Base-by-base conservation (phyloP, 2,113 vertebrate genomes). In the Leuciscus idus region DNA sequence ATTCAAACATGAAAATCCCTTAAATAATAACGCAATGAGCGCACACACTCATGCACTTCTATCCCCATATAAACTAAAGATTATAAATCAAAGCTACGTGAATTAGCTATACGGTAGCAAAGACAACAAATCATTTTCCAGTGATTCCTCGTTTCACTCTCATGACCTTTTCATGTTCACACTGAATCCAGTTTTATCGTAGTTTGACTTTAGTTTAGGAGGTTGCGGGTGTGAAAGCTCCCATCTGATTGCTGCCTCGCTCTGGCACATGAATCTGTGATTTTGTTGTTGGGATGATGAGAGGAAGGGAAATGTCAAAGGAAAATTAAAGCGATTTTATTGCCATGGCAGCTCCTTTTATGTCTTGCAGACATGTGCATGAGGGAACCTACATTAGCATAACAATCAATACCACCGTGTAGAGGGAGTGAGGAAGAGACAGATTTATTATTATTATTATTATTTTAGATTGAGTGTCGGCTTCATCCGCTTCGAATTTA, bases 301-400 rank as follows among this genome's bases (percentile, higher is more conserved):
- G 64, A 57, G 75, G 33, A 70, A 70, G 50, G 19, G 83, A 77
- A 77, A 76, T 84, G 83, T 84, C 43, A 76, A 55, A 50, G 83
- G 39, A 76, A 84, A 84, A 85, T 84, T 77, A 77, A 85, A 85
- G 73, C 12, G 10, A 80, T 72, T 43, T 61, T 70, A 80, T 66
- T 79, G 68, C 46, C 46, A 48, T 85, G 75, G 19, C 75, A 55
- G 46, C 30, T 85, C 17, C 62, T 39, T 80, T 68, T n/a, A 77
- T 52, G 13, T 57, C 30, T 75, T 57, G 75, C 61, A 80, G 75
- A 39, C 75, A 76, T 57, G 50, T 72, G 64, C 12, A 57, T 70
- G 48, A 85, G 43, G 30, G 75, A 55, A 80, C 62, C 33, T 80
- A 39, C 62, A 85, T 85, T 79, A 85, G 84, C 84, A 80, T 85